Evolutionary conservation across 35 echinoderm and acorn worm species (phyloP).

Genomic region (Heliocidaris tuberculata): DNA sequence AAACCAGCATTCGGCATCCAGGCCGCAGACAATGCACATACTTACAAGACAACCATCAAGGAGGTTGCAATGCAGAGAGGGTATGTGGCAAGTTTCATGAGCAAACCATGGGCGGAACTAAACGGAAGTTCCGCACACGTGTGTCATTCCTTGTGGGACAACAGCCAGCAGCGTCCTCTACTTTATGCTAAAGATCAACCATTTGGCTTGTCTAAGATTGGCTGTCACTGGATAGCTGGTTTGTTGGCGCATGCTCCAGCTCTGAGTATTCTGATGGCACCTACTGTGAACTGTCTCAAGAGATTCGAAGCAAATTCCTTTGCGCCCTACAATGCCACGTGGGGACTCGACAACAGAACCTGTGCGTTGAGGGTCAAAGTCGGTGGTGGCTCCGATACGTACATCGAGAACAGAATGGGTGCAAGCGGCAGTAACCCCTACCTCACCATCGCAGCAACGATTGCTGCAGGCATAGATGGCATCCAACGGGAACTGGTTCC

Average conservation of each 20-base stretch:
- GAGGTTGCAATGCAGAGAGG: conserved; percentile 73
- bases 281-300: conserved; percentile 71
- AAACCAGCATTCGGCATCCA: conserved; percentile 67
- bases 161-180: conserved; percentile 32
- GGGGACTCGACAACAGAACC: conserved; percentile 82
- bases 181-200: conserved; percentile 46
- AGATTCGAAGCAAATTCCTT: conserved; percentile 31
- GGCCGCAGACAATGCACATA: conserved; percentile 65
- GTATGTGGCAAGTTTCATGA: conserved; percentile 81
- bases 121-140: conserved; percentile 65
- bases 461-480: conserved; percentile 88
- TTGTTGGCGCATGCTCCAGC: conserved; percentile 65
- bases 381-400: conserved; percentile 60
- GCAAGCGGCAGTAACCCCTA: conserved; percentile 86
- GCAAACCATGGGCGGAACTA: conserved; percentile 52
- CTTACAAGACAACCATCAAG: conserved; percentile 75
- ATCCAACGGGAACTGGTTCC: conserved; percentile 53
- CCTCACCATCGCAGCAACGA: conserved; percentile 68
- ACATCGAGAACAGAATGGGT: conserved; percentile 84
- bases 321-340: conserved; percentile 60
- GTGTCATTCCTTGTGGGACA: conserved; percentile 76
- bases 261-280: conserved; percentile 61
- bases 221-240: conserved; percentile 76
- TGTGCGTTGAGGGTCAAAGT: conserved; percentile 64
- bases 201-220: conserved; percentile 59